Percentiles rank a stretch among this genome's conserved stretches.
Conservation (phyloP, 2,797 vertebrate species). For the Pterois miles region DNA sequence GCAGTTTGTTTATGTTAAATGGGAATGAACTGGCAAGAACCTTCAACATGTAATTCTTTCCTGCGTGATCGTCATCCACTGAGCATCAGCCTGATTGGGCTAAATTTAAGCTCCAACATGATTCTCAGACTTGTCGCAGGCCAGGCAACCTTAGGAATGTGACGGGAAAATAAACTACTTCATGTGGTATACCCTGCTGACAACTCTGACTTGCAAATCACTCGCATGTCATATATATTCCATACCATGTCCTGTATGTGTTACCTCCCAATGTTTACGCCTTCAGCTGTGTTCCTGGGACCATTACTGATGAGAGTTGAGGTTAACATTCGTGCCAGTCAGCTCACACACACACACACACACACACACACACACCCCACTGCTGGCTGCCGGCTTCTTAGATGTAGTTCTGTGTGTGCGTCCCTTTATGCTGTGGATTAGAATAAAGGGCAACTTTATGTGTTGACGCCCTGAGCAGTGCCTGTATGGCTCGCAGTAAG, state of each 20-base stretch:
- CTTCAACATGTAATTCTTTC: neutral
- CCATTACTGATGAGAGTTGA: conserved; percentile 52
- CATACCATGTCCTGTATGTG: conserved; percentile 42
- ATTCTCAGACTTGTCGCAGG: neutral
- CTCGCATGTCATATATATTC: conserved; percentile 21
- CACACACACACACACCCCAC: neutral
- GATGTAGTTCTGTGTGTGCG: conserved; percentile 36
- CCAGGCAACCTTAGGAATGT: conserved; percentile 1
- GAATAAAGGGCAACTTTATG: conserved; percentile 71
- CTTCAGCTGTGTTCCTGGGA: conserved; percentile 49
- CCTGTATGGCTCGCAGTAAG: conserved; percentile 63
- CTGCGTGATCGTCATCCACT: conserved; percentile 9
- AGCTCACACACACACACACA: neutral
- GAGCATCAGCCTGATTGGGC: conserved; percentile 1
- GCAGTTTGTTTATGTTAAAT: neutral
- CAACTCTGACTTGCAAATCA: conserved; percentile 22
- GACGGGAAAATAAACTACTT: conserved; percentile 31
- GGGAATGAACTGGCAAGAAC: neutral
- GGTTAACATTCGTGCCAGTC: conserved; percentile 60
- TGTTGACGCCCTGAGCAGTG: conserved; percentile 73
- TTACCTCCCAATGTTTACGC: conserved; percentile 62
- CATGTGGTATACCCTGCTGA: neutral
- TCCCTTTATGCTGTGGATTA: conserved; percentile 62
- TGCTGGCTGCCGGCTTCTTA: conserved; percentile 36
- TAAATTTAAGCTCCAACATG: neutral